Percentiles rank a stretch among this genome's conserved stretches.
phyloP scores from a whole-genome alignment of 2,113 vertebrate genomes.

The Aptenodytes patagonicus region DNA sequence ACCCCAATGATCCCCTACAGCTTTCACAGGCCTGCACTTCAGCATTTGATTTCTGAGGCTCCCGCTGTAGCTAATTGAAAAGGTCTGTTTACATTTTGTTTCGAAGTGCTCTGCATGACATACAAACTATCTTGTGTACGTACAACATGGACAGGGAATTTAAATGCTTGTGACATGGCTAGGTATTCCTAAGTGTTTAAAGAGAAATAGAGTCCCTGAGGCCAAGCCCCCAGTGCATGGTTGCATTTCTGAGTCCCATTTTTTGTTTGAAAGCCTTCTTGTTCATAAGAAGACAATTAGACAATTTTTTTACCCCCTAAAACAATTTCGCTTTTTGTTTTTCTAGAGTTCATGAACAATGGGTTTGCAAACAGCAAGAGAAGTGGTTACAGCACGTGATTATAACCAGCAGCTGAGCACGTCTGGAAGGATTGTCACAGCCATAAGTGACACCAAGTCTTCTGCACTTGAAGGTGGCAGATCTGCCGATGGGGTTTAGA shows the following conservation, averaged over 20 bases:
- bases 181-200: neutral
- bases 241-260: neutral
- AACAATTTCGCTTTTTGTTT: neutral
- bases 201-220: neutral
- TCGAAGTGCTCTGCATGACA: neutral
- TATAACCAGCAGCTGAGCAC: neutral
- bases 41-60: neutral
- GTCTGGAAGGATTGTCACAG: neutral
- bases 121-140: neutral
- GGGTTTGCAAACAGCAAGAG: conserved; percentile 5
- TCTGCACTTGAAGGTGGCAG: neutral
- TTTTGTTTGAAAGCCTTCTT: neutral
- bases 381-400: neutral
- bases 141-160: neutral
- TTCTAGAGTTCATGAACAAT: neutral
- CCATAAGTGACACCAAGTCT: neutral
- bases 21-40: neutral
- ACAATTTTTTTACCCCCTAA: neutral
- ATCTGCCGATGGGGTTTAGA: neutral
- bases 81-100: neutral
- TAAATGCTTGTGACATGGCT: neutral
- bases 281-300: neutral
- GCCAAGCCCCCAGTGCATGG: neutral
- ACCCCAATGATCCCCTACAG: neutral
- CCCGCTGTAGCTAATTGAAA: neutral